A percentile compares a stretch with the other conserved stretches of the same genome.
These are phyloP conservation scores for Dolichoris vasculosae DNA, from an alignment of 1,140 invertebrate genomes.

Conservation along the genomic window DNA sequence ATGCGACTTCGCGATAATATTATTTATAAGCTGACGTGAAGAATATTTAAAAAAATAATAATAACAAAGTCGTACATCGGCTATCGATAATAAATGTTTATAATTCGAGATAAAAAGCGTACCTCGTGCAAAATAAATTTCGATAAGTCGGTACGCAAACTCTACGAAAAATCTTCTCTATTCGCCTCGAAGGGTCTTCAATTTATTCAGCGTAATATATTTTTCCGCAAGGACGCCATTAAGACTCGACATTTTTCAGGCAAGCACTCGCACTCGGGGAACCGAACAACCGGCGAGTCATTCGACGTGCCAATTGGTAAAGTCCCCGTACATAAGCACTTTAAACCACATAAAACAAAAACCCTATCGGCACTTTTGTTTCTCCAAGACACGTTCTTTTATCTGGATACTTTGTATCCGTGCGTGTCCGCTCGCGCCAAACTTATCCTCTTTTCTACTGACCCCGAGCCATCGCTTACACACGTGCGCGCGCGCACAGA, in stretches of 20 bases:
- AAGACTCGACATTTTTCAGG: background rate
- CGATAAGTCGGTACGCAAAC: background rate
- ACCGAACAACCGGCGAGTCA: background rate
- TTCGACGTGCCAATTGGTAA: background rate
- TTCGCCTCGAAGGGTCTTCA: background rate
- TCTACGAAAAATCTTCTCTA: background rate
- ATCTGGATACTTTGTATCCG: background rate
- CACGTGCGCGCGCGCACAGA: background rate
- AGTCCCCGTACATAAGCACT: background rate
- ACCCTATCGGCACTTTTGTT: background rate
- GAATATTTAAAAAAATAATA: background rate
- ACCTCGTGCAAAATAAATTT: background rate
- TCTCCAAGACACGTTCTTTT: background rate
- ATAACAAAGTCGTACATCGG: background rate
- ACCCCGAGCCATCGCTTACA: background rate
- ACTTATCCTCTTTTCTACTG: conserved; percentile 3
- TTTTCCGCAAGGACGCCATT: background rate
- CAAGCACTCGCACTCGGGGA: background rate
- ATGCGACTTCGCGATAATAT: background rate
- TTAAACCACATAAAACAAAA: background rate
- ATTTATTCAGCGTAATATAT: background rate
- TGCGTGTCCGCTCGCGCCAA: background rate
- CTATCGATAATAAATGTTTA: conserved; percentile 9
- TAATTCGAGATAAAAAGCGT: background rate
- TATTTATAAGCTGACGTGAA: background rate